Conservation (phyloP, 2,888 invertebrate species). For the Philaethria dido region DNA sequence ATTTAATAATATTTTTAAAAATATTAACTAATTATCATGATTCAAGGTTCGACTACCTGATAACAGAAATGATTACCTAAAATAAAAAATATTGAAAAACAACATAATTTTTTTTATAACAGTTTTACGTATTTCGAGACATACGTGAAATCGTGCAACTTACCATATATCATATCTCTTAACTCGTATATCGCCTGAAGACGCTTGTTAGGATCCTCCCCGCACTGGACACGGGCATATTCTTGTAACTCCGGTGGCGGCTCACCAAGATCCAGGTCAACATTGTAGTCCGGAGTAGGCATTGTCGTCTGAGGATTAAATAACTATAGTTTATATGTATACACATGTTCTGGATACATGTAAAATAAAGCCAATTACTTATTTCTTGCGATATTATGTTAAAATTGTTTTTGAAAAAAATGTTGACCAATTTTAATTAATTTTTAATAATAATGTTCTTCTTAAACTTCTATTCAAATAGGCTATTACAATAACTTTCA, state of each 20-base stretch:
- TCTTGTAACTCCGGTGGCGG: constrained; percentile 87
- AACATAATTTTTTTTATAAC: too few species aligned
- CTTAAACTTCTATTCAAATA: too few species aligned
- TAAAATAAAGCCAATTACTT: background rate
- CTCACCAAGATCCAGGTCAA: constrained; percentile 86
- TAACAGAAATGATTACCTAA: background rate
- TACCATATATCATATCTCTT: constrained; percentile 89
- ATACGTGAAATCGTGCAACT: too few species aligned
- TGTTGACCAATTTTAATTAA: too few species aligned
- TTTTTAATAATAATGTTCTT: too few species aligned
- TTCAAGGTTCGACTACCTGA: background rate
- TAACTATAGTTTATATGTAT: background rate
- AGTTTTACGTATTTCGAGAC: too few species aligned
- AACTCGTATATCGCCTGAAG: constrained; percentile 88
- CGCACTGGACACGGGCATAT: constrained; percentile 86
- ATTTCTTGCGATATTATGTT: too few species aligned
- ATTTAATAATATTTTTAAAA: background rate
- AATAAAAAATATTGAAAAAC: too few species aligned
- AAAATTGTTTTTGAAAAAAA: too few species aligned
- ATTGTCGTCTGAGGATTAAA: constrained; percentile 50
- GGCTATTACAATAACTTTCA: too few species aligned
- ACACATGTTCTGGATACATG: background rate
- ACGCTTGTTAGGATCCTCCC: constrained; percentile 88
- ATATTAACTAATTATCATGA: background rate
- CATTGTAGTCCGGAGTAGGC: constrained; percentile 82